Conservation (phyloP, 2,113 vertebrate species). For the human region GRCh38 chr4:10137501-10138000, state of each 20-base stretch:
- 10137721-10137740: background rate
- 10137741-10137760: background rate
- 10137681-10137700: background rate
- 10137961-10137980: background rate
- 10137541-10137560: background rate
- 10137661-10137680: background rate
- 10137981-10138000: background rate
- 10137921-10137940: background rate
- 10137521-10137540: background rate
- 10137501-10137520: background rate
- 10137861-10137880: background rate
- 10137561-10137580: background rate
- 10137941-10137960: accelerated
- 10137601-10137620: background rate
- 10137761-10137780: background rate
- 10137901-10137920: background rate
- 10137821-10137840: background rate
- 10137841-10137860: background rate
- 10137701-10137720: background rate
- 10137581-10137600: background rate
- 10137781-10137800: background rate
- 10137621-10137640: background rate
- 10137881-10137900: background rate
- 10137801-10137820: background rate
- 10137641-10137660: background rate